Evolutionary conservation across 2,113 vertebrate species (phyloP), one percentile per base, ranked within the genome.

Genomic region (Malurus cyaneus): DNA sequence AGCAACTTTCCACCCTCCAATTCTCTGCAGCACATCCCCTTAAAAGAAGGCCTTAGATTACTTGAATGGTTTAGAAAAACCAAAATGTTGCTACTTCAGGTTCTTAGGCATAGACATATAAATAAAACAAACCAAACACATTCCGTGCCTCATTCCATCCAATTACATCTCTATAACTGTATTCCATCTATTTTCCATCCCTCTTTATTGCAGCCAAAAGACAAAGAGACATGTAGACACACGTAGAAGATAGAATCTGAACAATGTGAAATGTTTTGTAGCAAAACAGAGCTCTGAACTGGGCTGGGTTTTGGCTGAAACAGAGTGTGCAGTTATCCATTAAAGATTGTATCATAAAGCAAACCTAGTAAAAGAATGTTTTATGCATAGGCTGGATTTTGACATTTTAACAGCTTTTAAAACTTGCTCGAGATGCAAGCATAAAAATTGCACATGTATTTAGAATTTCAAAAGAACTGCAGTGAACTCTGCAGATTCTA

Each of bases 281-380:
- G 32, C 57, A 89, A 88, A 96, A 95, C 72, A 66, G 21, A 62
- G 42, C 65, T 83, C 70, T 83, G 73, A 80, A 59, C 24, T 62
- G 71, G 87, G 87, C 9, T 89, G 74, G 39, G 81, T 73, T 94
- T 93, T 93, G 81, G 59, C 66, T 89, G 85, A 54, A 79, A 49
- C 25, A 60, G 50, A 8, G 17, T 67, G 25, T 76, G 41, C 36
- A 65, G 64, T 94, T 93, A 91, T 14, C 49, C 39, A 59, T 82
- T 92, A 73, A 82, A 94, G 94, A 95, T 77, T 47, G 54, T 91
- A 96, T 86, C 91, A 66, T 56, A 82, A 94, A 89, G 41, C 24
- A 95, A 93, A 94, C 80, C 61, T 7, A 13, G 31, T 39, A 69
- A 89, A 95, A 84, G 28, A 76, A 92, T 76, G 66, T 82, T 94